Percentiles rank a stretch among this genome's conserved stretches.
These are phyloP conservation scores for Serrognathus titanus DNA, from an alignment of 2,888 invertebrate genomes.

Conservation along the genomic window DNA sequence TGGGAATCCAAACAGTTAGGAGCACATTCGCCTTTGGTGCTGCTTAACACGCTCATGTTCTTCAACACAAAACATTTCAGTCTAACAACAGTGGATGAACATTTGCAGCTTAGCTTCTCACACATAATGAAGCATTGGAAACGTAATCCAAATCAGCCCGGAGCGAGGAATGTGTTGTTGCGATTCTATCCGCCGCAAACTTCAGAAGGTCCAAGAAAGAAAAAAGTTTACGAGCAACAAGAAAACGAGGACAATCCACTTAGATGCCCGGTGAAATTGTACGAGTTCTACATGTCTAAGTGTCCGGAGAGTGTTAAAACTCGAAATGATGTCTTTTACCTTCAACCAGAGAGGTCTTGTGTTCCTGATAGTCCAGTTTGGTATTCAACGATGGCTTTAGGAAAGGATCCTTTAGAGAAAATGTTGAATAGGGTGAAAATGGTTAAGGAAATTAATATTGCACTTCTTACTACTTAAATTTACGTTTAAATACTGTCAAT, in stretches of 20 bases:
- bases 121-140: slow-evolving; percentile 92
- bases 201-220: slow-evolving; percentile 61
- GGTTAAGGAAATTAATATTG: slow-evolving; percentile 80
- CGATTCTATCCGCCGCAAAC: slow-evolving; percentile 81
- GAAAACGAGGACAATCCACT: slow-evolving; percentile 85
- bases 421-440: slow-evolving; percentile 85
- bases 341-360: slow-evolving; percentile 84
- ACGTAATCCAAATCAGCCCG: slow-evolving; percentile 65
- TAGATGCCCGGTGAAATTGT: slow-evolving; percentile 86
- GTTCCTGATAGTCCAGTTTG: slow-evolving; percentile 89
- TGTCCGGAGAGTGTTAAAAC: slow-evolving; percentile 88
- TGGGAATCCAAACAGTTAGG: slow-evolving; percentile 93
- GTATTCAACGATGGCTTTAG: slow-evolving; percentile 81
- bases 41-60: slow-evolving; percentile 85
- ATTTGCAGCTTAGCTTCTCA: slow-evolving; percentile 81
- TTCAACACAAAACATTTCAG: slow-evolving; percentile 92
- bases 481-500: too few species aligned
- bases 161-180: slow-evolving; percentile 71
- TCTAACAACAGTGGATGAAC: slow-evolving; percentile 82
- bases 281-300: slow-evolving; percentile 91
- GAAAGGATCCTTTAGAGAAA: slow-evolving; percentile 71
- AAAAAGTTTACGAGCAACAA: slow-evolving; percentile 81
- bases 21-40: slow-evolving; percentile 84
- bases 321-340: slow-evolving; percentile 84
- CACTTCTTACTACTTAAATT: slow-evolving; percentile 63